Conservation (phyloP, 1,140 invertebrate species). For the Trinorchestia longiramus region DNA sequence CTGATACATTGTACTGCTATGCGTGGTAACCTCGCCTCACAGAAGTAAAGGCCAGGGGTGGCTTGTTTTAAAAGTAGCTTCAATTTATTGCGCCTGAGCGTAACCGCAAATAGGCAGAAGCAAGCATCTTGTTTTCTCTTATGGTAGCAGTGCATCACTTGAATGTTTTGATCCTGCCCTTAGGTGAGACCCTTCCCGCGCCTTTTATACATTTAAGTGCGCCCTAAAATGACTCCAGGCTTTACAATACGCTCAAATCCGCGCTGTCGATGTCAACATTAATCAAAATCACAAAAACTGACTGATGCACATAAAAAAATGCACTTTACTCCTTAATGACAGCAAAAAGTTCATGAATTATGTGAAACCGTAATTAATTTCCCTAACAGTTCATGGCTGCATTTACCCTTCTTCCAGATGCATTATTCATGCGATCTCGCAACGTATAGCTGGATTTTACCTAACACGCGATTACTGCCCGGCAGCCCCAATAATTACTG, state of each 20-base stretch:
- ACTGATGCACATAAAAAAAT: neutral
- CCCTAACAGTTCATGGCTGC: conserved; percentile 21
- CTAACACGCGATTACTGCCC: neutral
- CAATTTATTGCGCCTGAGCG: conserved; percentile 22
- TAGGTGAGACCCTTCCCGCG: conserved; percentile 13
- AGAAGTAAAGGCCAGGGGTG: conserved; percentile 24
- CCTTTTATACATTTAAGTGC: conserved; percentile 1
- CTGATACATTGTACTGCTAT: conserved; percentile 6
- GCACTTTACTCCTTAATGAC: neutral
- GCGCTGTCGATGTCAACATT: neutral
- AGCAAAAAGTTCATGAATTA: conserved; percentile 30
- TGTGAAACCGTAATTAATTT: conserved; percentile 17
- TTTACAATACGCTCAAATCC: conserved; percentile 2
- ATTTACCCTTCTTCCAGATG: neutral
- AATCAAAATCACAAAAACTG: conserved; percentile 17
- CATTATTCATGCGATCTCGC: conserved; percentile 3
- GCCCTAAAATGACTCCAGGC: neutral
- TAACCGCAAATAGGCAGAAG: neutral
- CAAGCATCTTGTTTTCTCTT: neutral
- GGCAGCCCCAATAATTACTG: neutral
- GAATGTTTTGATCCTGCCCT: neutral
- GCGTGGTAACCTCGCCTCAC: neutral
- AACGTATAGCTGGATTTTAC: conserved; percentile 36
- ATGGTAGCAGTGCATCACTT: neutral
- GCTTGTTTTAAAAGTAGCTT: conserved; percentile 47